Evolutionary conservation across 2,888 invertebrate species (phyloP).

Genomic region (Branchellion lobata): DNA sequence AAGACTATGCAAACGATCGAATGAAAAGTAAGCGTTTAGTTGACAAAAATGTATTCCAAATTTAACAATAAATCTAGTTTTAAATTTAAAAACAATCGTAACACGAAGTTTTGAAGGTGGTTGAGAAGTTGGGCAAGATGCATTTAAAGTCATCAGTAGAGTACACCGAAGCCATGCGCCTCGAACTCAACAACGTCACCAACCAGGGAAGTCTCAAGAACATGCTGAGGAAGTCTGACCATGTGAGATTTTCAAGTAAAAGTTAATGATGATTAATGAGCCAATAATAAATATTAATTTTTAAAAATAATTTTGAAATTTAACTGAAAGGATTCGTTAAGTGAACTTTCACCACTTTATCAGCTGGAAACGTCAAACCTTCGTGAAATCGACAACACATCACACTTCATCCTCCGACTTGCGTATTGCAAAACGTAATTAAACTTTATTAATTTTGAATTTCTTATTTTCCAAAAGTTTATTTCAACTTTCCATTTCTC

Average conservation of each 20-base stretch:
- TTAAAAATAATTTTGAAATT: too few species aligned
- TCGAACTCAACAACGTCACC: constrained; percentile 53
- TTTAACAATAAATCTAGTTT: too few species aligned
- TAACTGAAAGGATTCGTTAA: too few species aligned
- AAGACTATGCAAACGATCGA: constrained; percentile 81
- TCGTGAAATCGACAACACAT: constrained; percentile 73
- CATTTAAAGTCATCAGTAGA: constrained; percentile 55
- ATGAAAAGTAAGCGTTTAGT: constrained; percentile 69
- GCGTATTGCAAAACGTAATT: constrained; percentile 76
- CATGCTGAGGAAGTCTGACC: constrained; percentile 2
- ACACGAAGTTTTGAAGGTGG: constrained; percentile 70
- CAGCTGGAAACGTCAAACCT: background rate
- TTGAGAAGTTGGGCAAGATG: constrained; percentile 72
- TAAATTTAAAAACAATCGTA: background rate
- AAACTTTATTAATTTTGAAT: background rate
- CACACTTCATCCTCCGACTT: constrained; percentile 87
- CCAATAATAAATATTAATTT: background rate
- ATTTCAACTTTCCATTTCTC: background rate
- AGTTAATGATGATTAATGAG: background rate
- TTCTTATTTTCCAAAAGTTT: background rate
- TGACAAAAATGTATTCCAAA: too few species aligned
- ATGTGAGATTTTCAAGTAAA: background rate
- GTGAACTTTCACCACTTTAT: background rate
- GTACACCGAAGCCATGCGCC: constrained; percentile 56
- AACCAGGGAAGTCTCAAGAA: constrained; percentile 34